Percentiles rank a stretch among this genome's conserved stretches.
These are phyloP conservation scores for Amyelois transitella DNA, from an alignment of 1,140 invertebrate species.

Conservation along the genomic window DNA sequence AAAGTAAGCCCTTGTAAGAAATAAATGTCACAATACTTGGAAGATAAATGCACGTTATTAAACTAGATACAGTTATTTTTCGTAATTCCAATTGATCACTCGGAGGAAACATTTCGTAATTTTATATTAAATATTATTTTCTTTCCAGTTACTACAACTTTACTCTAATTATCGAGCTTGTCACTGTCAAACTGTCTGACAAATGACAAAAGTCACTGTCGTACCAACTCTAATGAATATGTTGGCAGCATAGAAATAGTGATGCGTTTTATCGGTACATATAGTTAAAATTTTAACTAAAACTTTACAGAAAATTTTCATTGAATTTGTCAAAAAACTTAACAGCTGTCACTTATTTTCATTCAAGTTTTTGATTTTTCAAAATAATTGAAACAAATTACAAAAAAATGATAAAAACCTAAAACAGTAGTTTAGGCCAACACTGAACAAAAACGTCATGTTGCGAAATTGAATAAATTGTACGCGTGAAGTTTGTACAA, in stretches of 20 bases:
- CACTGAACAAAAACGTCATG: constrained; percentile 21
- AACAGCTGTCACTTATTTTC: too few relatives aligned
- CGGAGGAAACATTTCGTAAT: constrained; percentile 41
- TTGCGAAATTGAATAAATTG: constrained; percentile 56
- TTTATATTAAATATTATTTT: background rate
- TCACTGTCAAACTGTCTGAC: background rate
- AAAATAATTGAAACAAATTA: background rate
- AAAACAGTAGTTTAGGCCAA: constrained; percentile 22
- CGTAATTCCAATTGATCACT: constrained; percentile 53
- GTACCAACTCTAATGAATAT: too few relatives aligned
- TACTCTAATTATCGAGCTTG: background rate
- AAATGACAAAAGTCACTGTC: background rate
- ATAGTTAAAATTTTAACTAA: background rate
- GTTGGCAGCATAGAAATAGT: background rate
- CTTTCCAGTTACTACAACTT: too few relatives aligned
- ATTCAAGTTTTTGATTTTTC: background rate
- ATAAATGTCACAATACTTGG: constrained; percentile 60
- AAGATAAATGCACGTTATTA: constrained; percentile 64
- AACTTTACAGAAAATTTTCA: too few relatives aligned
- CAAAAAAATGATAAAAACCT: background rate
- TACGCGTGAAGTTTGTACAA: constrained; percentile 40
- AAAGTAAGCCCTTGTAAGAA: constrained; percentile 60
- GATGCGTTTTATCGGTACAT: background rate
- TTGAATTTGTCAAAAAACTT: too few relatives aligned
- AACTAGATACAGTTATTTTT: constrained; percentile 51